phyloP scores from a whole-genome alignment of 2,797 vertebrate genomes.

The Poecilia picta region DNA sequence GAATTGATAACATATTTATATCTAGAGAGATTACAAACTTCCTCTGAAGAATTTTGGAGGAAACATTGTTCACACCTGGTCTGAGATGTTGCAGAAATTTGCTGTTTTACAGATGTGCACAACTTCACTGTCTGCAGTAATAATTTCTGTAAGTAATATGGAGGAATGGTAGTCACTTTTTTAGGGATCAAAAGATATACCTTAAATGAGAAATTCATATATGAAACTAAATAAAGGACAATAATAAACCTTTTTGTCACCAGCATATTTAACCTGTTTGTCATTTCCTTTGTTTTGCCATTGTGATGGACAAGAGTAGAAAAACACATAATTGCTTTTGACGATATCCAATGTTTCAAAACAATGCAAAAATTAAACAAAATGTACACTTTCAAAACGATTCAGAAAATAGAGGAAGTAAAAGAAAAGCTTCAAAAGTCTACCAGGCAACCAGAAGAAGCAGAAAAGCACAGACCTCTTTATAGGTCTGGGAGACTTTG shows the following conservation, averaged over 20 bases:
- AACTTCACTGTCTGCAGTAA: neutral
- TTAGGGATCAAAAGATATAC: neutral
- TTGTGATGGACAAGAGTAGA: neutral
- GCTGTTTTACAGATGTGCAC: neutral
- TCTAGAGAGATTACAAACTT: neutral
- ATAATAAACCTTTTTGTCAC: neutral
- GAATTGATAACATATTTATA: neutral
- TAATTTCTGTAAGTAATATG: neutral
- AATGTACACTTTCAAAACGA: neutral
- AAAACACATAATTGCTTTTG: neutral
- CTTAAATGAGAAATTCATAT: neutral
- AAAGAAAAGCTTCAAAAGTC: neutral
- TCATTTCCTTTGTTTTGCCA: neutral
- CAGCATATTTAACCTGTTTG: neutral
- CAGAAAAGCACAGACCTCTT: neutral
- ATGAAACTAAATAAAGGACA: neutral
- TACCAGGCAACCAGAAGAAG: neutral
- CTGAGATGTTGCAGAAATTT: neutral
- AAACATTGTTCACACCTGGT: neutral
- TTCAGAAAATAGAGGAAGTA: neutral
- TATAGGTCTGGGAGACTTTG: neutral
- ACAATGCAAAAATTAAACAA: neutral
- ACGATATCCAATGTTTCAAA: neutral
- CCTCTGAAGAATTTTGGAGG: neutral
- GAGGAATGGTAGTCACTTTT: neutral